A percentile compares a stretch with the other conserved stretches of the same genome.
Conservation (phyloP, 2,113 vertebrate species). For the Muntiacus muntjak region DNA sequence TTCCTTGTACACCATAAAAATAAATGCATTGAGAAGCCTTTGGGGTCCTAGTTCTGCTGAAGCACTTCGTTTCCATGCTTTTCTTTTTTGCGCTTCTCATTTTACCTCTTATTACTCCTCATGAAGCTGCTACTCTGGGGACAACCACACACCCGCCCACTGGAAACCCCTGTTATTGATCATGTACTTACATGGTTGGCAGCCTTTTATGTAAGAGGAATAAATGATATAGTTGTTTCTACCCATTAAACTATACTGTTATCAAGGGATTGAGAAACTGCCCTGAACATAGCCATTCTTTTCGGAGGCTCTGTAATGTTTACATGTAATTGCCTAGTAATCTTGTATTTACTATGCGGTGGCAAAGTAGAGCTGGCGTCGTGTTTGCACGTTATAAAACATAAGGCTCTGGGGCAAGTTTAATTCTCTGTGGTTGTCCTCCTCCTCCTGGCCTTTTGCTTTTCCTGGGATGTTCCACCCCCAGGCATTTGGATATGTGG, state of each 20-base stretch:
- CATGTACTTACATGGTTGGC: conserved; percentile 43
- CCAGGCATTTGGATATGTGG: neutral
- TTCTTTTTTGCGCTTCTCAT: neutral
- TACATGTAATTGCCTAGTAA: conserved; percentile 64
- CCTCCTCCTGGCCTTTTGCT: neutral
- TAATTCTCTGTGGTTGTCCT: conserved; percentile 34
- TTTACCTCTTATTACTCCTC: conserved; percentile 56
- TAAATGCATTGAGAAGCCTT: conserved; percentile 37
- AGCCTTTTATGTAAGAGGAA: conserved; percentile 65
- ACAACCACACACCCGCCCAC: conserved; percentile 27
- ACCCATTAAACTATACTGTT: conserved; percentile 70
- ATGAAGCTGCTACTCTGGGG: conserved; percentile 13
- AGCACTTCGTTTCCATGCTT: neutral
- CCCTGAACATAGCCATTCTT: conserved; percentile 71
- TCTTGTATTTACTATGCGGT: conserved; percentile 63
- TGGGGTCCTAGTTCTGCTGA: conserved; percentile 31
- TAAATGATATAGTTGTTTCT: conserved; percentile 69
- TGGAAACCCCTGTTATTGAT: conserved; percentile 64
- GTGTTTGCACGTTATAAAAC: conserved; percentile 70
- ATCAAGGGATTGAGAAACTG: conserved; percentile 68
- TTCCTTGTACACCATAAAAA: conserved; percentile 32
- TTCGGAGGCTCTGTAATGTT: conserved; percentile 61
- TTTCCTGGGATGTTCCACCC: neutral
- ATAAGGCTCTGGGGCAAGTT: conserved; percentile 25
- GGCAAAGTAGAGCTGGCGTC: conserved; percentile 33